These are phyloP conservation scores for Dryas iulia DNA, from an alignment of 1,140 invertebrate species.

Conservation along the genomic window DNA sequence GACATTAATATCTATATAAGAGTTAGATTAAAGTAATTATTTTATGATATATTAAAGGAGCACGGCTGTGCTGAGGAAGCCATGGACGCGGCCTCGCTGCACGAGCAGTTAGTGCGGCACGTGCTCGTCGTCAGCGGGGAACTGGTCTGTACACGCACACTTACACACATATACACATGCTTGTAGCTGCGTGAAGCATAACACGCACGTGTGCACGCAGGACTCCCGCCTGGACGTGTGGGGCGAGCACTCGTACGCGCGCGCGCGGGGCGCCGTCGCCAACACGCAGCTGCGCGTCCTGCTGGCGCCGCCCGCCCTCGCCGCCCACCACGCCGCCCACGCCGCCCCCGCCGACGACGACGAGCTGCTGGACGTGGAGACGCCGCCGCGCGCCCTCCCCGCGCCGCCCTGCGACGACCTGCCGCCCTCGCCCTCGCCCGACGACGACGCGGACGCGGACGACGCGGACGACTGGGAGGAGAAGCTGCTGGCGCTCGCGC, in stretches of 20 bases:
- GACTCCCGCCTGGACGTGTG: conserved; percentile 41
- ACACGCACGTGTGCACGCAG: not conserved
- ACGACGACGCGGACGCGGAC: conserved; percentile 19
- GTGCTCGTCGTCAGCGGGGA: conserved; percentile 42
- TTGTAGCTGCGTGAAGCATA: not conserved
- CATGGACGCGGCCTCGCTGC: conserved; percentile 34
- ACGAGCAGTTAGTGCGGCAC: conserved; percentile 52
- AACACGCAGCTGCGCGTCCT: conserved; percentile 33
- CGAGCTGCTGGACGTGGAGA: conserved; percentile 22
- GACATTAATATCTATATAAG: not conserved
- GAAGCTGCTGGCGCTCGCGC: conserved; percentile 32
- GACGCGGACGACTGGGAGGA: conserved; percentile 38
- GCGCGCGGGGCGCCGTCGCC: conserved; percentile 35
- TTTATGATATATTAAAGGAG: not conserved
- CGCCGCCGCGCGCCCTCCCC: conserved; percentile 17
- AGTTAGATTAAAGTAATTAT: too few species aligned
- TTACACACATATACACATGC: too few species aligned
- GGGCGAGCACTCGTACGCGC: conserved; percentile 60
- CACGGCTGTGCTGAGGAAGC: not conserved
- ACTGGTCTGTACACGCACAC: conserved; percentile 26
- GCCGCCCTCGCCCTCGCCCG: conserved; percentile 18
- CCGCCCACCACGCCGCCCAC: conserved; percentile 17
- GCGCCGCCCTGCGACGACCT: conserved; percentile 28
- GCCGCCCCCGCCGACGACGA: conserved; percentile 17
- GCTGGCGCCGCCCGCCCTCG: conserved; percentile 31